Base-by-base conservation (phyloP, 2,797 vertebrate species). In the Eospalax fontanierii region DNA sequence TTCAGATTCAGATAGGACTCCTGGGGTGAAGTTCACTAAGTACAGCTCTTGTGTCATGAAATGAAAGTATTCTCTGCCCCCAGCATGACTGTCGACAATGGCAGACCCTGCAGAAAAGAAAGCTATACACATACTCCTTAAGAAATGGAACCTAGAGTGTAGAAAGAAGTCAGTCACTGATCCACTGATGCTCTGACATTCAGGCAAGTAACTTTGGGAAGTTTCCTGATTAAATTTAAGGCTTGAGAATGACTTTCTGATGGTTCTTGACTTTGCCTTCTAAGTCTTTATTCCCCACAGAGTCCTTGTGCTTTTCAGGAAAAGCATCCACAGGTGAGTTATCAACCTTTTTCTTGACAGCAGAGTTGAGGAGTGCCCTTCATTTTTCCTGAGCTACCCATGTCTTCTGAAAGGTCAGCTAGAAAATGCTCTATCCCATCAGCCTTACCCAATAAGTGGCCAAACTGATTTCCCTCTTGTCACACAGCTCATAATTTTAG, bases 101-200 rank as follows among this genome's bases (percentile, higher is more conserved):
- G 70, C 30, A 24, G 68, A 21, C 24, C 16, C 19, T 8, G 30
- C 40, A 26, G 8, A 26, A 43, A 43, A 10, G 4, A 50, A n/a
- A n/a, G n/a, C n/a, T n/a, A 4, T 9, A 7, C 4, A 24, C 22
- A 35, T 35, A 59, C 15, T 50, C 0, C 12, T 46, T 65, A 35
- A n/a, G 21, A 61, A 3, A 4, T 8, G 18, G 12, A 66, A 7
- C 15, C 4, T 4, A 0, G 4, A 3, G n/a, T 24, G 9, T 40
- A 3, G 2, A 22, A 24, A 57, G 22, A 22, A n/a, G n/a, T n/a
- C n/a, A 66, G 75, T 26, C 76, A 11, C 46, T 71, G 33, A 6
- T 30, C 65, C 74, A 28, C 2, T 1, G 6, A 28, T 57, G 15
- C 19, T 70, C 61, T 78, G 83, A 92, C 66, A 78, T 46, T 16